Base-by-base conservation (phyloP, 2,888 invertebrate genomes). In the Epiblema foenella region DNA sequence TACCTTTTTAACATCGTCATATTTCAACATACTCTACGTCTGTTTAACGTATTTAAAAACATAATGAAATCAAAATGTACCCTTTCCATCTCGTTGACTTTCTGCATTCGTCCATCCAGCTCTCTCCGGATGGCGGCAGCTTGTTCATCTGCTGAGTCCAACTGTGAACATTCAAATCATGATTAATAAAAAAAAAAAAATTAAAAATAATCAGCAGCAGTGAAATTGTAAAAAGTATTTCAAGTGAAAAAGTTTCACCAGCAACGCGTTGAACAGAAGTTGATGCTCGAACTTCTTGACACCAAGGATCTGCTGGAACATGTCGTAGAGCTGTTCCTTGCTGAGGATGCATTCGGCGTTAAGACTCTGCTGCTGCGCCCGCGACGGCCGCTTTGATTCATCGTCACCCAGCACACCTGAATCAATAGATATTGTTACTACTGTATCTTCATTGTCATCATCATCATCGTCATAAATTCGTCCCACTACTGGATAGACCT, bases 201-300 rank as follows among this genome's bases (percentile, higher is more conserved):
- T 9, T 29, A 33, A 33, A 0, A 33, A 33, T 5, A 33, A 5
- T 33, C 33, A 33, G 33, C 33, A 33, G 33, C 5, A 33, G 33
- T 8, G 33, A 33, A 2, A 33, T 5, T 33, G 5, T 5, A 33
- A 1, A 33, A 8, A 33, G 9, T 33, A 33, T 33, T 33, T 33
- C 24, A 33, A 33, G 33, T 24, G 33, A 5, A 33, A 58, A 29
- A 74, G 29, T 2, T 86, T 84, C 76, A 92, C 92, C 79, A 93
- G 83, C 86, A 99, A 95, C 78, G 99, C 99, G 94, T 99, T 99
- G 94, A 98, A 99, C 74, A 99, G 95, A 82, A 99, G 96, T 94
- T 99, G 99, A 92, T 99, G 99, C 91, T 99, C 99, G 89, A 99
- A 99, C 91, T 99, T 99, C 94, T 99, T 99, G 68, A 99, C 98